These are phyloP conservation scores for Mustela nigripes DNA, from an alignment of 2,113 vertebrate genomes.

Conservation along the genomic window DNA sequence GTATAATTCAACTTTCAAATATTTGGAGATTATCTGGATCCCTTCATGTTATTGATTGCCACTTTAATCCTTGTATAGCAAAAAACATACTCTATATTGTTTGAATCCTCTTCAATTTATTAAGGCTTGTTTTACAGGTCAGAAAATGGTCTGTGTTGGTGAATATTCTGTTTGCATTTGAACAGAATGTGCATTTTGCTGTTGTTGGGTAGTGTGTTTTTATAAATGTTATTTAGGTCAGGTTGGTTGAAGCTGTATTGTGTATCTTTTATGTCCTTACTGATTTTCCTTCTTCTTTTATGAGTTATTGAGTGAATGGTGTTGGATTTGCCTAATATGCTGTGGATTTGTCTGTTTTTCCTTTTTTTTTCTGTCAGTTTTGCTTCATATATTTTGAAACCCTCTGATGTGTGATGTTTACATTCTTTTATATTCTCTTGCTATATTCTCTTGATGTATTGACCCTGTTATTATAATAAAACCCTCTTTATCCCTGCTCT, in stretches of 20 bases:
- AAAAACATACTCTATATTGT: background rate
- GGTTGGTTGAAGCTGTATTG: background rate
- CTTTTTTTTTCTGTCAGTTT: conserved; percentile 3
- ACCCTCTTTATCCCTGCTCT: background rate
- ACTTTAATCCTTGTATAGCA: background rate
- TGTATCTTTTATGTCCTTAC: background rate
- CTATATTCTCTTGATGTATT: background rate
- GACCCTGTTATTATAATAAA: background rate
- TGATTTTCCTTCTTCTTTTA: background rate
- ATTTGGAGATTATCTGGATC: background rate
- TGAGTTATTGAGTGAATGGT: background rate
- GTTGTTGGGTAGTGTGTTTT: background rate
- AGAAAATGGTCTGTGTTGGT: background rate
- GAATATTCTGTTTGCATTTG: background rate
- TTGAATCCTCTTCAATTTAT: background rate
- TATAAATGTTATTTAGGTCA: background rate
- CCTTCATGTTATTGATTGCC: background rate
- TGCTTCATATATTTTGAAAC: background rate
- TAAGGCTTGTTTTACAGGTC: background rate
- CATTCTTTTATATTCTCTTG: background rate
- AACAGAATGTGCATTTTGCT: background rate
- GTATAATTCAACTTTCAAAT: background rate
- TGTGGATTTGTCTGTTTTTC: background rate
- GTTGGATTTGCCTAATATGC: background rate
- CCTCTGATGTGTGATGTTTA: background rate